These are phyloP conservation scores for Apaloderma vittatum DNA, from an alignment of 2,113 vertebrate species.

Conservation along the genomic window DNA sequence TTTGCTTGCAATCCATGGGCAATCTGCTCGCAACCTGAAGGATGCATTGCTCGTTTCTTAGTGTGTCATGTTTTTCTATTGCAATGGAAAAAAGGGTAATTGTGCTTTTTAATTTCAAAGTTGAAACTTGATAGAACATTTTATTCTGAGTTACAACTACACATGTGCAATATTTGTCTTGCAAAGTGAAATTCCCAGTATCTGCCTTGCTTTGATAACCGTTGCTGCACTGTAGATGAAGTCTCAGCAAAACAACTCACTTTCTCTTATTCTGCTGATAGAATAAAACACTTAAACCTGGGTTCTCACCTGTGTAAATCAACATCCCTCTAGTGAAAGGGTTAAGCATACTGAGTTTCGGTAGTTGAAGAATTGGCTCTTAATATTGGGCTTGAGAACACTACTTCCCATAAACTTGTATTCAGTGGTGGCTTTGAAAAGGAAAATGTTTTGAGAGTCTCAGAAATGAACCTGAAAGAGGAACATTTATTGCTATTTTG, in stretches of 20 bases:
- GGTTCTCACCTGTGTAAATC: constrained; percentile 50
- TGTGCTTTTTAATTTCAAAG: constrained; percentile 64
- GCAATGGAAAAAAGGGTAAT: constrained; percentile 4
- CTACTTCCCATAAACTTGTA: neutral
- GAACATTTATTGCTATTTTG: neutral
- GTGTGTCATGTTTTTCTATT: constrained; percentile 24
- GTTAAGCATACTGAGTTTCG: neutral
- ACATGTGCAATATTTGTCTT: constrained; percentile 46
- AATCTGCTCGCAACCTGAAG: constrained; percentile 41
- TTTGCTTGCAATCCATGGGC: constrained; percentile 16
- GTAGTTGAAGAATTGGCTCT: neutral
- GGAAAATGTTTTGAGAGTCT: neutral
- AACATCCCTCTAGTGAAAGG: neutral
- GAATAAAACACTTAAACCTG: constrained; percentile 41
- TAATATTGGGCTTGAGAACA: neutral
- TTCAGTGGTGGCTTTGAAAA: neutral
- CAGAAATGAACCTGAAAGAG: neutral
- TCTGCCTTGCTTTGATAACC: constrained; percentile 49
- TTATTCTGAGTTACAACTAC: constrained; percentile 51
- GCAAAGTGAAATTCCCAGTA: constrained; percentile 30
- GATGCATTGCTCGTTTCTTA: constrained; percentile 47
- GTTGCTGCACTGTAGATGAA: constrained; percentile 34
- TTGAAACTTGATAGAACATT: neutral
- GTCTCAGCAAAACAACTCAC: constrained; percentile 16
- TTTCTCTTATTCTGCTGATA: constrained; percentile 24